Evolutionary conservation across 1,140 invertebrate species (phyloP).

Genomic region (Scaptomyza graminum): DNA sequence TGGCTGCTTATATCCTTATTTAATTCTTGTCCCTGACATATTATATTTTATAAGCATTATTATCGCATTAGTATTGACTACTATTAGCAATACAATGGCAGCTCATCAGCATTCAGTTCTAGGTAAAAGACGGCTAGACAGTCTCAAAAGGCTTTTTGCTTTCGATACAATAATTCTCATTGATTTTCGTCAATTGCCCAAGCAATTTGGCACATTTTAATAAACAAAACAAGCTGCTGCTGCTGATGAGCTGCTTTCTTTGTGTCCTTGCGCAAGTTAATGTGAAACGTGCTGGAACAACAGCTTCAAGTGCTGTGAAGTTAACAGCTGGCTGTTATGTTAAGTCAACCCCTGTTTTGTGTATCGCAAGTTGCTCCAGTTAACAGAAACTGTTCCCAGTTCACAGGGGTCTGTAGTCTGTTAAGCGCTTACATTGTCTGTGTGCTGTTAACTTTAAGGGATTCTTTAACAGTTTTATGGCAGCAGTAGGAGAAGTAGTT

Average conservation of each 20-base stretch:
- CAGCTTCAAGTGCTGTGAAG: not conserved
- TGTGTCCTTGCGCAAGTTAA: slow-evolving; percentile 19
- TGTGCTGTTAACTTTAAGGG: not conserved
- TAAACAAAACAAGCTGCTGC: slow-evolving; percentile 6
- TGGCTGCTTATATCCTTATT: slow-evolving; percentile 10
- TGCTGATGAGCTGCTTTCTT: not conserved
- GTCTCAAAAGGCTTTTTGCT: slow-evolving; percentile 9
- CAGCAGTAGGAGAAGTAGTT: not conserved
- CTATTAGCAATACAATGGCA: slow-evolving; percentile 8
- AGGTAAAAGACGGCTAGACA: slow-evolving; percentile 4
- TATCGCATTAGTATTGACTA: slow-evolving; percentile 2
- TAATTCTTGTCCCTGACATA: not conserved
- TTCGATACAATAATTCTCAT: slow-evolving; percentile 38
- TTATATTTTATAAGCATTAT: slow-evolving; percentile 1
- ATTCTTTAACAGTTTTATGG: slow-evolving; percentile 37
- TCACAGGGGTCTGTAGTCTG: slow-evolving; percentile 27
- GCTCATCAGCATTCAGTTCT: not conserved
- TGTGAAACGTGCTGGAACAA: not conserved
- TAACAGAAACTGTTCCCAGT: slow-evolving; percentile 54
- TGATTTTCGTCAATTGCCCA: slow-evolving; percentile 50
- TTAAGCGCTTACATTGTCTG: slow-evolving; percentile 4
- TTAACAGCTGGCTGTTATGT: slow-evolving; percentile 24
- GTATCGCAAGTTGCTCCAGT: slow-evolving; percentile 9
- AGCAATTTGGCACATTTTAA: slow-evolving; percentile 40
- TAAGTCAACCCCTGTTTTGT: slow-evolving; percentile 30